Evolutionary conservation across 2,888 invertebrate species (phyloP).

Genomic region (Cantharis rustica): DNA sequence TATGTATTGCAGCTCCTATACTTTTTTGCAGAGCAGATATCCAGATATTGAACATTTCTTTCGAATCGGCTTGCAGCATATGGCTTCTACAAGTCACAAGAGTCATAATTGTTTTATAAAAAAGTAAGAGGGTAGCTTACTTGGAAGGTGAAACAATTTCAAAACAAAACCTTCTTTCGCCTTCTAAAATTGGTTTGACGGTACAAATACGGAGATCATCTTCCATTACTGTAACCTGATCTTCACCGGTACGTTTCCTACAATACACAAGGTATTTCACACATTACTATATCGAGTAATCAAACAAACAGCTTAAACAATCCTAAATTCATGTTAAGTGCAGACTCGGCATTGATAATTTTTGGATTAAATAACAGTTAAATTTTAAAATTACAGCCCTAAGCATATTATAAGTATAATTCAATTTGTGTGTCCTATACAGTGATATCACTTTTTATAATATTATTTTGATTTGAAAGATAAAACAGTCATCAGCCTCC

Average conservation of each 20-base stretch:
- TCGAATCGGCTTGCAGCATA: conserved; percentile 96
- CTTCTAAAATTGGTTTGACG: conserved; percentile 85
- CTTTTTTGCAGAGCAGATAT: conserved; percentile 86
- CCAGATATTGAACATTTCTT: conserved; percentile 89
- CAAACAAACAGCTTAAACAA: no score
- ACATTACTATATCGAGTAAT: no score
- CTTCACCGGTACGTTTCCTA: conserved; percentile 80
- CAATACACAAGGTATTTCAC: not conserved
- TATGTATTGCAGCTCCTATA: conserved; percentile 81
- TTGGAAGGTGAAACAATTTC: conserved; percentile 93
- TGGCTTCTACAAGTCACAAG: conserved; percentile 72
- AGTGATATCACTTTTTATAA: no score
- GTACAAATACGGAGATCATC: conserved; percentile 94
- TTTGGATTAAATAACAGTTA: no score
- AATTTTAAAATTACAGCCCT: no score
- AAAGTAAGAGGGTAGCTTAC: conserved; percentile 60
- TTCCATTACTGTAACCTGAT: conserved; percentile 92
- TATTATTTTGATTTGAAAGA: no score
- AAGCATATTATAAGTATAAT: no score
- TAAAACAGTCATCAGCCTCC: no score
- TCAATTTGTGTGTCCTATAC: no score
- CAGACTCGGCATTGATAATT: no score
- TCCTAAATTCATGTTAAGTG: no score
- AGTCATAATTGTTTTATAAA: not conserved
- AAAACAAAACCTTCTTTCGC: conserved; percentile 93